These are phyloP conservation scores for Siphonodentalium dalli DNA, from an alignment of 2,888 invertebrate species.

Conservation along the genomic window DNA sequence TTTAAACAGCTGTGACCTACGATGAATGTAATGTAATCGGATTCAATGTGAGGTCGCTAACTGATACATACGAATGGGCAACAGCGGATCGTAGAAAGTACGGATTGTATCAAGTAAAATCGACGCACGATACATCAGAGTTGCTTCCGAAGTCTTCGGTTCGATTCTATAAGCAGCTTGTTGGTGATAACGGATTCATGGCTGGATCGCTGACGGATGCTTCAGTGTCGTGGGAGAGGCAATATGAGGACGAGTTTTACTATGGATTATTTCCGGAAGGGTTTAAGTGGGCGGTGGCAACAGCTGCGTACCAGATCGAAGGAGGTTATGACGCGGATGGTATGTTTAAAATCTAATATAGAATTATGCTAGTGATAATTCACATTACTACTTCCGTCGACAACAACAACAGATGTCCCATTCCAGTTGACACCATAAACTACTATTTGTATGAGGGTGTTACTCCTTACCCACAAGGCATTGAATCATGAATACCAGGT, in stretches of 20 bases:
- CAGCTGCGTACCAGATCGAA: constrained; percentile 73
- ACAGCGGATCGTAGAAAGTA: constrained; percentile 76
- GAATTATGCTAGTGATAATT: no score
- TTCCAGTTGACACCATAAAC: no score
- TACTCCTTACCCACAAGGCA: no score
- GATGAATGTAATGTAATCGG: constrained; percentile 66
- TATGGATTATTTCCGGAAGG: constrained; percentile 46
- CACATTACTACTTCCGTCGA: no score
- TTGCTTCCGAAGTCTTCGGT: constrained; percentile 74
- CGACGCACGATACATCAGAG: no score
- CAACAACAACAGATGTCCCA: no score
- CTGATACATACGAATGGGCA: constrained; percentile 85
- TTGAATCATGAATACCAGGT: no score
- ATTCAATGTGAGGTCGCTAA: constrained; percentile 80
- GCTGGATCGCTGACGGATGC: neutral
- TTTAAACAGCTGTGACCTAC: constrained; percentile 31
- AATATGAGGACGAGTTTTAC: constrained; percentile 29
- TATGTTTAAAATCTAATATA: no score
- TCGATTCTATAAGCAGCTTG: constrained; percentile 35
- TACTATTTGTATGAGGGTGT: no score
- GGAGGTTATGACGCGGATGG: constrained; percentile 73
- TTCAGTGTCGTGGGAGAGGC: neutral
- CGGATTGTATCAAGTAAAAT: constrained; percentile 77
- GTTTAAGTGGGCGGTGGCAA: constrained; percentile 60
- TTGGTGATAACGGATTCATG: constrained; percentile 34